These are phyloP conservation scores for Parasteatoda tepidariorum DNA, from an alignment of 1,140 invertebrate genomes.

Conservation along the genomic window DNA sequence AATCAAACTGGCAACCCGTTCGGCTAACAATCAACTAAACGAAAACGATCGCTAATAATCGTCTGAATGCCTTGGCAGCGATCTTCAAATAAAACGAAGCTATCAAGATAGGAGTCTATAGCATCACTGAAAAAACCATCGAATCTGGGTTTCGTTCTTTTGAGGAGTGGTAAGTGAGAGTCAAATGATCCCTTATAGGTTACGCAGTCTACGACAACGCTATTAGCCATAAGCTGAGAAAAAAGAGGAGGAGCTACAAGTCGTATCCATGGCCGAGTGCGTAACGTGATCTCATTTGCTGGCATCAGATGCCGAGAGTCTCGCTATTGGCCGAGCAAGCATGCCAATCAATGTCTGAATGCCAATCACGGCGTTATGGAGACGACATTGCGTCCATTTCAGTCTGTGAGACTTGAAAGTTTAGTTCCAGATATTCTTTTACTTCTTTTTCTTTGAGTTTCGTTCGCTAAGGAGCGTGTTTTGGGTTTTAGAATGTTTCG, in stretches of 20 bases:
- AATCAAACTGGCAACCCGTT: too few relatives aligned
- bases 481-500: not conserved
- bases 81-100: too few relatives aligned
- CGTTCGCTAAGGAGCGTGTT: not conserved
- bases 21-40: too few relatives aligned
- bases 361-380: conserved; percentile 60
- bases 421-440: conserved; percentile 12
- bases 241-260: conserved; percentile 21
- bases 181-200: conserved; percentile 57
- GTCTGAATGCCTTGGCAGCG: too few relatives aligned
- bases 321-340: conserved; percentile 39
- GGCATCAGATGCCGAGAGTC: conserved; percentile 37
- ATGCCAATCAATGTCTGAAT: conserved; percentile 59
- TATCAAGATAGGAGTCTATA: too few relatives aligned
- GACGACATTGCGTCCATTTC: conserved; percentile 23
- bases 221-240: conserved; percentile 34
- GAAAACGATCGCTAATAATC: too few relatives aligned
- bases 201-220: conserved; percentile 25
- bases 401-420: not conserved
- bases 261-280: conserved; percentile 54
- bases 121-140: not conserved
- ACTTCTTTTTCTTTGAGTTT: not conserved
- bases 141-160: conserved; percentile 29
- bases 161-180: conserved; percentile 45
- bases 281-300: conserved; percentile 61